Evolutionary conservation across 2,888 invertebrate genomes (phyloP).

Genomic region (Sisyra nigra): DNA sequence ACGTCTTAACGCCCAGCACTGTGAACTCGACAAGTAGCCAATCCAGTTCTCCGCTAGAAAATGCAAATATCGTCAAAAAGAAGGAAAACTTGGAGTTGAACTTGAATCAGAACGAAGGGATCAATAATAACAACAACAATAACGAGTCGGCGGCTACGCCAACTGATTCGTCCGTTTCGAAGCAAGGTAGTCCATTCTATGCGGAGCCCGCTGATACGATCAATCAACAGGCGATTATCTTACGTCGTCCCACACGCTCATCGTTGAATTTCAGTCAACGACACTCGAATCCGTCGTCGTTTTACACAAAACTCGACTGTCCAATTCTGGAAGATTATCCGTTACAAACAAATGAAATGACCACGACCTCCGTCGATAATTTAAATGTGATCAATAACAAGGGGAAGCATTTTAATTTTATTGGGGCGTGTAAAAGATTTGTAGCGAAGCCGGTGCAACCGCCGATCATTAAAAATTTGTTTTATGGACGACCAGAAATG

Average conservation of each 20-base stretch:
- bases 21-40: slow-evolving; percentile 15
- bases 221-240: slow-evolving; percentile 26
- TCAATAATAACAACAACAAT: no score
- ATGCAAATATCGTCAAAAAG: background rate
- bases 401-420: slow-evolving; percentile 18
- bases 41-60: slow-evolving; percentile 19
- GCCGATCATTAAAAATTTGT: slow-evolving; percentile 37
- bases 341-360: slow-evolving; percentile 6
- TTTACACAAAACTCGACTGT: slow-evolving; percentile 16
- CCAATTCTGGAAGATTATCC: slow-evolving; percentile 4
- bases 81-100: no score
- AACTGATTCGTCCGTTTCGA: slow-evolving; percentile 17
- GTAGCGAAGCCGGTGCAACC: slow-evolving; percentile 57
- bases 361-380: slow-evolving; percentile 48
- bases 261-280: slow-evolving; percentile 19
- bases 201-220: slow-evolving; percentile 80
- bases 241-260: slow-evolving; percentile 2
- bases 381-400: slow-evolving; percentile 34
- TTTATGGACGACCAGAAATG: slow-evolving; percentile 28
- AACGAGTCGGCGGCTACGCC: no score
- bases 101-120: no score
- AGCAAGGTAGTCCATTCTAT: slow-evolving; percentile 75
- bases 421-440: slow-evolving; percentile 28
- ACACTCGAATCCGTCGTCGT: slow-evolving; percentile 31
- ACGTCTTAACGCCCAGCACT: slow-evolving; percentile 27